Base-by-base conservation (phyloP, 2,888 invertebrate species). In the Pristionchus fissidentatus region DNA sequence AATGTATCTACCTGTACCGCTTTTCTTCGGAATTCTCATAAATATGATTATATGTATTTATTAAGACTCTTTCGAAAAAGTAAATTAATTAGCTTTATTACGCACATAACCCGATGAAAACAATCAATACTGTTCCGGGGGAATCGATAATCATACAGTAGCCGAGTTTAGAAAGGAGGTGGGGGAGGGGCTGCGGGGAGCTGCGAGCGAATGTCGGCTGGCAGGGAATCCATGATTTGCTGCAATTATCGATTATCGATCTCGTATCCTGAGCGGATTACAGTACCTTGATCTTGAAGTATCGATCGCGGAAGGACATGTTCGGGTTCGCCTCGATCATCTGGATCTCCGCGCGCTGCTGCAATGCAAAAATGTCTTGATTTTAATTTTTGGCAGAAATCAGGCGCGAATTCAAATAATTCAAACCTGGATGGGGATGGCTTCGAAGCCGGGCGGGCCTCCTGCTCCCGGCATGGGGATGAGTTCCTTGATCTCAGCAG, bases 221-320 rank as follows among this genome's bases (percentile, higher is more conserved):
- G 78, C 4, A 78, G 78, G 32, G 78, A 78, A 29, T 78, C 78
- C 52, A 78, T 78, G 52, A 78, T 75, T 75, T 75, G 75, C 75
- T 75, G 75, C 19, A 46, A 26, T n/a, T n/a, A 41, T n/a, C 19
- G 29, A 46, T n/a, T 62, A 15, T 43, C 13, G 4, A 35, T 70
- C 38, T 70, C 70, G 8, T 41, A 2, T 38, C 35, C 10, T 13
- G 13, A 29, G 29, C 15, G 15, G 8, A n/a, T 13, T 32, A 35
- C 35, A 22, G 32, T 55, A 52, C 78, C 78, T 78, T 78, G 78
- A 78, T 78, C 78, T 78, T 78, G 78, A 38, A 78, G 35, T 78
- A 55, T 52, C 78, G 52, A 52, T 78, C 52, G 22, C 78, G 78
- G 78, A 78, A 78, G 3, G 78, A 52, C 22, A 78, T 35, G 19